Evolutionary conservation across 2,888 invertebrate species (phyloP), one percentile per base, ranked within the genome.

Genomic region (Trisateles emortualis): DNA sequence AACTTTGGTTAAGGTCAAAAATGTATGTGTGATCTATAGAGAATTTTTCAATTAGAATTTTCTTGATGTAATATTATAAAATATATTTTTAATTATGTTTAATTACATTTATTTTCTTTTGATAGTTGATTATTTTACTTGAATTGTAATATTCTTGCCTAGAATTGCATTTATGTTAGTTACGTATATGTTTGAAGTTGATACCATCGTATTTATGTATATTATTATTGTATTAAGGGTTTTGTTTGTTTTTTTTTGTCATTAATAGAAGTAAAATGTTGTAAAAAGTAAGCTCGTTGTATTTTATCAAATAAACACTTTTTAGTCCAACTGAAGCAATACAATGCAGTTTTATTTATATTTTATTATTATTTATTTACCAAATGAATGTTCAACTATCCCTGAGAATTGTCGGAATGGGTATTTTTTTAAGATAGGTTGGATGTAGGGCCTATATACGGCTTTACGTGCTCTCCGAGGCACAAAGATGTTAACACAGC

Each of bases 231-330:
- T 81, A 85, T 88, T 90, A 91, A 89, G 88, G 87, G 90, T 90
- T 92, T 92, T 90, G 89, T 91, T 92, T 91, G 88, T 90, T 90
- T 89, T 85, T 87, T 91, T 92, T 91, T 90, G 88, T 90, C 90
- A 90, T 91, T 91, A 84, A 86, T 92, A 91, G 90, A 90, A 91
- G 87, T 92, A 91, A 92, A 92, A 92, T 92, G 92, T 92, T 92
- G 92, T 92, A 92, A 92, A 92, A 92, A 92, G 91, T 92, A 92
- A 92, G 92, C 91, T 92, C 92, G 92, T 92, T 92, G 92, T 92
- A 92, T 92, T 92, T 92, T 92, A 92, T 92, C 92, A 91, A 92
- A 91, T 92, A 92, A 92, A 92, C 92, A 92, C 92, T 92, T 92
- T 92, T 92, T 92, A 92, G 92, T 92, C 92, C 92, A 92, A 92